Conservation (phyloP, 2,797 vertebrate species). For the Microcaecilia unicolor region DNA sequence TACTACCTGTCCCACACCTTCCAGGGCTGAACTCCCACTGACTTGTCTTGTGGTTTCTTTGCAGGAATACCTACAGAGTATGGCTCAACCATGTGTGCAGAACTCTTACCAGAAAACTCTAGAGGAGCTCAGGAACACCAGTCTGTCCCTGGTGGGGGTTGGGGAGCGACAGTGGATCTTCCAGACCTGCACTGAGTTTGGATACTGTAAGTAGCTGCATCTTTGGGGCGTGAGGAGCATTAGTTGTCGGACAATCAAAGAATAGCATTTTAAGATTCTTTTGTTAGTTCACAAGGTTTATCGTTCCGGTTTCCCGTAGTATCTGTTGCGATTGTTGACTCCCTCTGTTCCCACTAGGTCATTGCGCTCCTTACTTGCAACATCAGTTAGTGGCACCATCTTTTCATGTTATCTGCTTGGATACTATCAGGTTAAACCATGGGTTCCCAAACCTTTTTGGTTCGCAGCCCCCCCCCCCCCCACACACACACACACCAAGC, state of each 20-base stretch:
- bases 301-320: no score
- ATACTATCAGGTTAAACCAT: no score
- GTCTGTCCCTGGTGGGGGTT: slow-evolving; percentile 13
- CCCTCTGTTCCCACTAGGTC: neutral
- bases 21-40: no score
- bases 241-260: no score
- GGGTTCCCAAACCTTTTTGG: no score
- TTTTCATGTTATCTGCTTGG: neutral
- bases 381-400: no score
- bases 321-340: neutral
- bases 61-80: slow-evolving; percentile 43
- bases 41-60: no score
- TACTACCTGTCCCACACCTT: no score
- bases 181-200: slow-evolving; percentile 79
- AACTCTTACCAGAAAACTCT: slow-evolving; percentile 46
- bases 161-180: slow-evolving; percentile 67
- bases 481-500: neutral
- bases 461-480: no score
- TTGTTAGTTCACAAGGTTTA: no score
- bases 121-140: slow-evolving; percentile 46
- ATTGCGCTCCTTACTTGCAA: neutral
- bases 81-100: slow-evolving; percentile 47
- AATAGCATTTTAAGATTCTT: no score
- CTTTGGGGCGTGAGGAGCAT: neutral
- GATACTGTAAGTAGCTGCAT: slow-evolving; percentile 64